A percentile compares a stretch with the other conserved stretches of the same genome.
phyloP scores from a whole-genome alignment of 2,113 vertebrate species.

The Hydrolagus affinis region DNA sequence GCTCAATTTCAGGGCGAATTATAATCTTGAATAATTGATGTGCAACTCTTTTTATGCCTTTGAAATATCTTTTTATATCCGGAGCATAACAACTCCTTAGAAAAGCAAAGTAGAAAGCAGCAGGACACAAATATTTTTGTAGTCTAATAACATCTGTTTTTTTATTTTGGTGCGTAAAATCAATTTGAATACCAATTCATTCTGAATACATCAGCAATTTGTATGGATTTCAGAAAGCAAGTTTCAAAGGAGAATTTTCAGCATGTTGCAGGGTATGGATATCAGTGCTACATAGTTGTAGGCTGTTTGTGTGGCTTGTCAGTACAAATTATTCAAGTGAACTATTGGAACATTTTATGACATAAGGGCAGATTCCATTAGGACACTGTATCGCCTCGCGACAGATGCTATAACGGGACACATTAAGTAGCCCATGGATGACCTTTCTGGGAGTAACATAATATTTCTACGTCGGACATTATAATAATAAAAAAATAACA shows the following conservation, averaged over 20 bases:
- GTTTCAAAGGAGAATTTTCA: neutral
- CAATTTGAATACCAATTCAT: neutral
- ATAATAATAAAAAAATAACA: neutral
- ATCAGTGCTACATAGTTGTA: neutral
- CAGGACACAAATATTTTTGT: neutral
- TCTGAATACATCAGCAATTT: neutral
- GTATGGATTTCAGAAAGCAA: neutral
- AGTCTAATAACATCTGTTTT: no score
- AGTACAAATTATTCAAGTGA: neutral
- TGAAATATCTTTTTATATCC: no score
- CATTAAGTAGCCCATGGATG: neutral
- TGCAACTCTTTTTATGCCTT: no score
- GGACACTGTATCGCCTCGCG: neutral
- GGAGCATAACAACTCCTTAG: no score
- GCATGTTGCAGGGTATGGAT: neutral
- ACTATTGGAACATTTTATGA: neutral
- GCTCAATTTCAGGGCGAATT: no score
- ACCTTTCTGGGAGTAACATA: constrained; percentile 9
- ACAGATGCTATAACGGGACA: neutral
- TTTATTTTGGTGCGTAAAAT: neutral
- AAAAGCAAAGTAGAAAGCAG: neutral
- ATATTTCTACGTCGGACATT: neutral
- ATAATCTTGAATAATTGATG: no score
- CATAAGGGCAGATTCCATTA: neutral
- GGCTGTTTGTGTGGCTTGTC: neutral